A percentile compares a stretch with the other conserved stretches of the same genome.
phyloP scores from a whole-genome alignment of 2,888 invertebrate species.

The Eristalis intricaria region DNA sequence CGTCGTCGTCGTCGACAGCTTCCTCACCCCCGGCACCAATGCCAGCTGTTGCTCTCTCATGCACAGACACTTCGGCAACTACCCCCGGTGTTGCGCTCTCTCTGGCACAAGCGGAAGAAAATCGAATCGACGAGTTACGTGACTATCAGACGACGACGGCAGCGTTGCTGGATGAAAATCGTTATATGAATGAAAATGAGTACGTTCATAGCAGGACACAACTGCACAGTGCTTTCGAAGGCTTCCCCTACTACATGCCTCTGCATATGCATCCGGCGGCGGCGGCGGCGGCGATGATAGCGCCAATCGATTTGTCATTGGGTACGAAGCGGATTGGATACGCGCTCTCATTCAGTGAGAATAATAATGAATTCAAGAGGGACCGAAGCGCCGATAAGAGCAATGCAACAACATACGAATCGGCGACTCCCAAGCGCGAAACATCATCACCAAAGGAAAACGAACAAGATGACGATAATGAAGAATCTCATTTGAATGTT shows the following conservation, averaged over 20 bases:
- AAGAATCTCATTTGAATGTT: constrained; percentile 63
- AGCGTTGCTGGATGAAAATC: constrained; percentile 68
- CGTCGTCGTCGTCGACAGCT: constrained; percentile 49
- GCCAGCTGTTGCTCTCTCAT: constrained; percentile 69
- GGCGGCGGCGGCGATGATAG: constrained; percentile 67
- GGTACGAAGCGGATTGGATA: constrained; percentile 73
- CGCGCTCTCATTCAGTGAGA: constrained; percentile 34
- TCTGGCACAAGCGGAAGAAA: constrained; percentile 66
- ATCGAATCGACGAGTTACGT: constrained; percentile 73
- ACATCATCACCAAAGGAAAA: constrained; percentile 46
- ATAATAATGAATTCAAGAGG: constrained; percentile 41
- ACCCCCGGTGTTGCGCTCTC: constrained; percentile 52
- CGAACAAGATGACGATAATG: constrained; percentile 53
- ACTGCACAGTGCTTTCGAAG: constrained; percentile 70
- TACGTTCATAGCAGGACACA: constrained; percentile 64
- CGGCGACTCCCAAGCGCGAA: constrained; percentile 38
- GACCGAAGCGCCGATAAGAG: background rate
- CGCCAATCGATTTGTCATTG: constrained; percentile 79
- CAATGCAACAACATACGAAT: constrained; percentile 15
- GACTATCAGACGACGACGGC: constrained; percentile 69
- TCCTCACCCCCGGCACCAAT: constrained; percentile 68
- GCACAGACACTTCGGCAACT: constrained; percentile 68
- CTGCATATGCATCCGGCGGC: constrained; percentile 66
- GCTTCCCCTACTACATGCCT: constrained; percentile 62
- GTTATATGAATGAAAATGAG: constrained; percentile 73